Evolutionary conservation across 1,140 invertebrate genomes (phyloP), one percentile per base, ranked within the genome.

Genomic region (Araneus ventricosus): DNA sequence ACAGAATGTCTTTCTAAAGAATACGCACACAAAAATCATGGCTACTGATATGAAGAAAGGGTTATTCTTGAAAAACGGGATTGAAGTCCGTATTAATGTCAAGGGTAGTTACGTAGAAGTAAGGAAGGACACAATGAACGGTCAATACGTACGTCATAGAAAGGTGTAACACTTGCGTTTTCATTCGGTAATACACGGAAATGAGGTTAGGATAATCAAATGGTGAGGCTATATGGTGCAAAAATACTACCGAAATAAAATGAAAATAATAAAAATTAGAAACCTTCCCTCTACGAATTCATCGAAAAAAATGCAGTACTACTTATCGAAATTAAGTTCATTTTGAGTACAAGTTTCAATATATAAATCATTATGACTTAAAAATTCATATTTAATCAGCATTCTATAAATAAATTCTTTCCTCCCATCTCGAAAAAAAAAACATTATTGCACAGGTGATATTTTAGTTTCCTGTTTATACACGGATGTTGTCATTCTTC

Each of bases 41-140:
- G 70, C 34, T 75, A 75, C 70, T 75, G 70, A 37, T 22, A 75
- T 75, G 70, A 75, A 75, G 70, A 75, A 75, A 75, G 17, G 70
- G 27, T 27, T n/a, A 67, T 67, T 67, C 63, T 67, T 14, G 63
- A 34, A 75, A 75, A 75, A 75, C 70, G 70, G 34, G 70, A 75
- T 75, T 75, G 70, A 22, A 20, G n/a, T 5, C 70, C 22, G 70
- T 37, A 75, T 75, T 75, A 75, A 75, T 75, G 70, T 75, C 70
- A 75, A 75, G 70, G 70, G 30, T 22, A 75, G 14, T 20, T 37
- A 37, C 70, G 70, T 75, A 34, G 70, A 20, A 37, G 3, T 30
- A 17, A 34, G 67, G 34, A 75, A 75, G 70, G 70, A 75, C 70
- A 37, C 20, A 34, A 14, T 67, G 63, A 52, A 67, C 27, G 63